These are phyloP conservation scores for Tetanocera ferruginea DNA, from an alignment of 2,888 invertebrate genomes.

Conservation along the genomic window DNA sequence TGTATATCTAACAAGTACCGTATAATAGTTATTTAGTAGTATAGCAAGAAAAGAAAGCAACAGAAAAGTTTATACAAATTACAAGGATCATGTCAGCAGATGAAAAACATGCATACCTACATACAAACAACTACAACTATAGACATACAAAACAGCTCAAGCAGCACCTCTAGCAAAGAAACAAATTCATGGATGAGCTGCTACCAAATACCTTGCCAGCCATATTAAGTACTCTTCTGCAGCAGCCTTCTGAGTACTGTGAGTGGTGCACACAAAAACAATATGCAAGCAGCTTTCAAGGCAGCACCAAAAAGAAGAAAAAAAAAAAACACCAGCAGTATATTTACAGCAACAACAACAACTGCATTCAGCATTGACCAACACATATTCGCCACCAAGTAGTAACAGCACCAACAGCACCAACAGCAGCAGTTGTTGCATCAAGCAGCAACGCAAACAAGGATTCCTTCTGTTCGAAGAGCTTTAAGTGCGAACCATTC, in stretches of 20 bases:
- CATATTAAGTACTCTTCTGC: constrained; percentile 3
- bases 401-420: too few relatives aligned
- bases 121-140: constrained; percentile 7
- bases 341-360: background rate
- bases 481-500: background rate
- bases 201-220: background rate
- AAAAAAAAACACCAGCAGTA: background rate
- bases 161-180: background rate
- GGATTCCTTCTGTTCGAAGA: background rate
- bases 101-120: constrained; percentile 5
- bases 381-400: background rate
- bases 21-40: background rate
- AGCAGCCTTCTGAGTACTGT: background rate
- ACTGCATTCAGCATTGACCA: background rate
- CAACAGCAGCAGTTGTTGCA: background rate
- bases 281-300: background rate
- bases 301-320: background rate
- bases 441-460: background rate
- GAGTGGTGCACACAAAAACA: background rate
- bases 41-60: background rate
- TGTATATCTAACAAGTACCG: background rate
- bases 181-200: background rate
- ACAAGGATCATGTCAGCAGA: constrained; percentile 23
- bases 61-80: constrained; percentile 4
- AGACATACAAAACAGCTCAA: background rate